phyloP scores from a whole-genome alignment of 2,113 vertebrate species.

The Spilogale gracilis region DNA sequence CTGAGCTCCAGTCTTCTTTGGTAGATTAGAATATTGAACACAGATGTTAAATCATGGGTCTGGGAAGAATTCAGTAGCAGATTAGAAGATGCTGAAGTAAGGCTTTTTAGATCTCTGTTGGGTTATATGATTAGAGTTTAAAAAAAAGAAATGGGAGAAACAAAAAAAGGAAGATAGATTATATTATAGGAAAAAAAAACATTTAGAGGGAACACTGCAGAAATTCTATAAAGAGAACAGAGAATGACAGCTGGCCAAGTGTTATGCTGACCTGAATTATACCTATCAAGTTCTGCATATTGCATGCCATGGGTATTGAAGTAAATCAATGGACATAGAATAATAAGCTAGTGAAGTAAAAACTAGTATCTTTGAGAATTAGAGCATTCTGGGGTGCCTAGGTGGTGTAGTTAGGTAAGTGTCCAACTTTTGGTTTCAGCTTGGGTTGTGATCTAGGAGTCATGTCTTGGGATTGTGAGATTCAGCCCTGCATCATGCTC shows the following conservation, averaged over 20 bases:
- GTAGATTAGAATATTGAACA: slow-evolving; percentile 48
- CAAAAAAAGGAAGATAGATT: neutral
- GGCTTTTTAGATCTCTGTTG: slow-evolving; percentile 14
- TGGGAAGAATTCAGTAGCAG: slow-evolving; percentile 51
- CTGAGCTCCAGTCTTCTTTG: slow-evolving; percentile 10
- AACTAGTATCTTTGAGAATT: slow-evolving; percentile 35
- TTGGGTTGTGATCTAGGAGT: neutral
- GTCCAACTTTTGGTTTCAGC: neutral
- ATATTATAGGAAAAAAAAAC: neutral
- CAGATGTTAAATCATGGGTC: slow-evolving; percentile 40
- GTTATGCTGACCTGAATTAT: neutral
- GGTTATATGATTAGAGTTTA: slow-evolving; percentile 30
- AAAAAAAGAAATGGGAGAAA: neutral
- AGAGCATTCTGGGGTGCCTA: neutral
- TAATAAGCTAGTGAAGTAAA: neutral
- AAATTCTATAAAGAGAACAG: slow-evolving; percentile 25
- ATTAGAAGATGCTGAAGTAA: slow-evolving; percentile 59
- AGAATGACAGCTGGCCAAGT: neutral
- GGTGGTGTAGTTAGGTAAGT: neutral
- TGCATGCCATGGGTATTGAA: neutral
- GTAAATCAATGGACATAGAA: neutral
- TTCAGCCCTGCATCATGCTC: neutral
- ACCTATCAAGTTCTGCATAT: neutral
- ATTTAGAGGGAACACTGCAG: neutral
- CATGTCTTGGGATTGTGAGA: neutral